Evolutionary conservation across 2,797 vertebrate genomes (phyloP).

Genomic region (Tachyglossus aculeatus): DNA sequence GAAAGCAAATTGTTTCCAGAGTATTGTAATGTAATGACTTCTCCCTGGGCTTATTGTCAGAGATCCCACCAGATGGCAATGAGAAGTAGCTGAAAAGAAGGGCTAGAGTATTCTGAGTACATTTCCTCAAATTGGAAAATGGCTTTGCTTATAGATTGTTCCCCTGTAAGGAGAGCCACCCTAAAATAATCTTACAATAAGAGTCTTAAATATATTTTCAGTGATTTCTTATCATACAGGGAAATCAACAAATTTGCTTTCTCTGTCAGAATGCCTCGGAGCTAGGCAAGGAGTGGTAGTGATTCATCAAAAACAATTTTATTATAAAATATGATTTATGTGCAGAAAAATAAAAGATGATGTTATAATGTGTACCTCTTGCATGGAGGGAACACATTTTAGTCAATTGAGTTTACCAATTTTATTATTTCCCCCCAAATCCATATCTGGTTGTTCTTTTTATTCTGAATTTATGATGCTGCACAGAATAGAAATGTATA

Average conservation of each 20-base stretch:
- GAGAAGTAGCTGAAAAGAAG: constrained; percentile 30
- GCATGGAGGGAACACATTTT: constrained; percentile 55
- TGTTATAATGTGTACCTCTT: constrained; percentile 63
- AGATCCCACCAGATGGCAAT: constrained; percentile 42
- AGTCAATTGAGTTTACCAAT: constrained; percentile 60
- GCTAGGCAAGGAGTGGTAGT: constrained; percentile 60
- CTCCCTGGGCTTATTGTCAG: constrained; percentile 46
- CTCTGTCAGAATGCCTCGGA: constrained; percentile 66
- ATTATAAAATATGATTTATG: constrained; percentile 70
- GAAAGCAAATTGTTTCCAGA: constrained; percentile 57
- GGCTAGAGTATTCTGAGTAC: constrained; percentile 35
- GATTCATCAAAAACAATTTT: constrained; percentile 73
- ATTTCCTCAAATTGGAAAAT: constrained; percentile 33
- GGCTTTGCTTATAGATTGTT: constrained; percentile 38
- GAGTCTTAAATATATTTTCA: constrained; percentile 62
- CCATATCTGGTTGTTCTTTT: constrained; percentile 58
- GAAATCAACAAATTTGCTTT: constrained; percentile 64
- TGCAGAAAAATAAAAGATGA: constrained; percentile 66
- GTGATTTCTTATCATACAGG: constrained; percentile 62
- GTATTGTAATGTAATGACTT: constrained; percentile 44
- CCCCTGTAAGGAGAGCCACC: constrained; percentile 32
- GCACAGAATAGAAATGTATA: constrained; percentile 34
- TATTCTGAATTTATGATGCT: constrained; percentile 54
- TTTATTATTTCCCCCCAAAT: constrained; percentile 58
- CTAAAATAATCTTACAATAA: constrained; percentile 45